phyloP scores from a whole-genome alignment of 1,140 invertebrate genomes.

The Bursaphelenchus mucronatus region DNA sequence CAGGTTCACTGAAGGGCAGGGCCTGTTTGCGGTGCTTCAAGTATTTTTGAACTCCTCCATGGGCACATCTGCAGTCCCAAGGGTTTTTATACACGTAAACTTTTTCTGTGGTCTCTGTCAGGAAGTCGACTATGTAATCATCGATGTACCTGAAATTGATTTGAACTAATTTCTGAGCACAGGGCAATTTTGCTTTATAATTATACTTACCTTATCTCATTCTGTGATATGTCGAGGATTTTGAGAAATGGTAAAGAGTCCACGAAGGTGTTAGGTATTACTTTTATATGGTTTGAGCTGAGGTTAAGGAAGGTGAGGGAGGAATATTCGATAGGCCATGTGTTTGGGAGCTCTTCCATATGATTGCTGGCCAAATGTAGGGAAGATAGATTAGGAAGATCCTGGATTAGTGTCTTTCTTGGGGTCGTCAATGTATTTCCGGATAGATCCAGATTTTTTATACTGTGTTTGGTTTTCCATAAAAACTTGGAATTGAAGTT shows the following conservation, averaged over 20 bases:
- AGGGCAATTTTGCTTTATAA: not conserved
- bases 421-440: slow-evolving; percentile 42
- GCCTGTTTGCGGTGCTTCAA: no score
- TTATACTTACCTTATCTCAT: slow-evolving; percentile 38
- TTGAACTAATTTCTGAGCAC: no score
- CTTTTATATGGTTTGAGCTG: slow-evolving; percentile 29
- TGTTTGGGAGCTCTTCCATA: slow-evolving; percentile 41
- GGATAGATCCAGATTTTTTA: slow-evolving; percentile 44
- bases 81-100: slow-evolving; percentile 44
- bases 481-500: slow-evolving; percentile 48
- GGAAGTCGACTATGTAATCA: slow-evolving; percentile 25
- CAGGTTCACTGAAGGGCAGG: no score
- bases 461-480: slow-evolving; percentile 38
- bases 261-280: slow-evolving; percentile 32
- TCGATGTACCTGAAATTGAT: slow-evolving; percentile 32
- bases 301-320: slow-evolving; percentile 40
- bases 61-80: slow-evolving; percentile 55
- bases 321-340: slow-evolving; percentile 35
- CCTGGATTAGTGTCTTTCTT: slow-evolving; percentile 24
- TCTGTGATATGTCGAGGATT: slow-evolving; percentile 45
- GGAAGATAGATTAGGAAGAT: slow-evolving; percentile 31
- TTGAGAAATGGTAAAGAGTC: slow-evolving; percentile 29
- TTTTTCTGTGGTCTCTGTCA: slow-evolving; percentile 35
- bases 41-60: not conserved
- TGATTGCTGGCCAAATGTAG: slow-evolving; percentile 53